Evolutionary conservation across 2,888 invertebrate genomes (phyloP).

Genomic region (Isoperla grammatica): DNA sequence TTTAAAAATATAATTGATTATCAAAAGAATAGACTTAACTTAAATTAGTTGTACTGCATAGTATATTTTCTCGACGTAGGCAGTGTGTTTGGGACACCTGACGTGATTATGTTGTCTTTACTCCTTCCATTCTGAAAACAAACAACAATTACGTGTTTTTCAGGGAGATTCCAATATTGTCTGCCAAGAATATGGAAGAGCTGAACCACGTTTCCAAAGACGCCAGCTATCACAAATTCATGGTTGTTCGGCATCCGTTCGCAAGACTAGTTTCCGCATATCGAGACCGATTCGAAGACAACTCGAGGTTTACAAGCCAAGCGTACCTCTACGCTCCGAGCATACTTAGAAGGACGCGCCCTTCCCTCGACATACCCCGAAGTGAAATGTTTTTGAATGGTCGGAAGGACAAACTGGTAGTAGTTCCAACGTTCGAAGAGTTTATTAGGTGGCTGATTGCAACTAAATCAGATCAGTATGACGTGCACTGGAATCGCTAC

Average conservation of each 20-base stretch:
- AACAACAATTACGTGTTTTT: constrained; percentile 21
- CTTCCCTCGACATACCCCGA: constrained; percentile 32
- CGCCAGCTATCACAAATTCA: constrained; percentile 37
- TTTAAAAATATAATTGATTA: too few relatives aligned
- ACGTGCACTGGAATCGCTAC: constrained; percentile 42
- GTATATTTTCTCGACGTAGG: too few relatives aligned
- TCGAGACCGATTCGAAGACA: constrained; percentile 42
- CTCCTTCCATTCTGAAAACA: background rate
- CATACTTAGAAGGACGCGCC: constrained; percentile 41
- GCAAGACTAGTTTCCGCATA: constrained; percentile 43
- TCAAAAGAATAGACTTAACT: too few relatives aligned
- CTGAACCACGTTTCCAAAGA: constrained; percentile 34
- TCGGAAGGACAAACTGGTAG: constrained; percentile 35
- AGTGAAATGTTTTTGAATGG: constrained; percentile 5
- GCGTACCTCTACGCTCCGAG: constrained; percentile 41
- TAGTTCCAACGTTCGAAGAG: constrained; percentile 41
- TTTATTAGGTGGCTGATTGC: constrained; percentile 40
- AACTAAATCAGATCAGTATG: constrained; percentile 36
- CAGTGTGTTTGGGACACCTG: too few relatives aligned
- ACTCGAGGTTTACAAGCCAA: constrained; percentile 41
- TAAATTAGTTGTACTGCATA: too few relatives aligned
- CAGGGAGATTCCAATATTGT: constrained; percentile 38
- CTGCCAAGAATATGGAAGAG: constrained; percentile 35
- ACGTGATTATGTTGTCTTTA: too few relatives aligned
- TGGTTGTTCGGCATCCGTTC: constrained; percentile 43